Conservation (phyloP, 2,888 invertebrate species). For the Caenorhabditis sp. region DNA sequence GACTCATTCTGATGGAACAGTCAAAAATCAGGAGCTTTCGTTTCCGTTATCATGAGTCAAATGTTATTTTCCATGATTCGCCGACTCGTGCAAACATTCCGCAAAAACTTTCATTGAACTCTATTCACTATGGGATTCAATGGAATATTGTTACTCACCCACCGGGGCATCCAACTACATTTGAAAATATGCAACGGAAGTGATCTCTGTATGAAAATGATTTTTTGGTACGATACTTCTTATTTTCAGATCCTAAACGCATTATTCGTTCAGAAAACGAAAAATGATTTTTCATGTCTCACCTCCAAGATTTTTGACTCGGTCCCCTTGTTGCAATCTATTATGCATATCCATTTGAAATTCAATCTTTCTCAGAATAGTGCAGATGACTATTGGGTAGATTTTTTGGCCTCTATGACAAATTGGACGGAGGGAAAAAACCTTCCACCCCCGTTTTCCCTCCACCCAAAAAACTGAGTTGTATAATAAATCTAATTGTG, state of each 20-base stretch:
- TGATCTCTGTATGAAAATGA: background rate
- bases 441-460: slow-evolving; percentile 12
- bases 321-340: slow-evolving; percentile 15
- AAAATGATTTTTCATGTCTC: background rate
- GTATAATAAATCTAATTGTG: slow-evolving; percentile 14
- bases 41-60: slow-evolving; percentile 4
- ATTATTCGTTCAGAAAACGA: no score
- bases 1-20: background rate
- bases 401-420: background rate
- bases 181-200: background rate
- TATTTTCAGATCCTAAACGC: no score
- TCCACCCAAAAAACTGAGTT: no score
- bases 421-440: background rate
- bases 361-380: slow-evolving; percentile 35
- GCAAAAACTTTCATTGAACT: slow-evolving; percentile 16
- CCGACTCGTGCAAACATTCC: background rate
- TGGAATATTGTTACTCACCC: slow-evolving; percentile 1
- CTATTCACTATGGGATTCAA: slow-evolving; percentile 6
- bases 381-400: slow-evolving; percentile 24
- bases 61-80: background rate
- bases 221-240: background rate
- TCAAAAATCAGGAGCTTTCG: background rate
- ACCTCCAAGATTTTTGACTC: background rate
- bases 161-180: background rate
- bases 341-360: slow-evolving; percentile 36